A percentile compares a stretch with the other conserved stretches of the same genome.
Conservation (phyloP, 2,113 vertebrate genomes). For the Brachirus orientalis region DNA sequence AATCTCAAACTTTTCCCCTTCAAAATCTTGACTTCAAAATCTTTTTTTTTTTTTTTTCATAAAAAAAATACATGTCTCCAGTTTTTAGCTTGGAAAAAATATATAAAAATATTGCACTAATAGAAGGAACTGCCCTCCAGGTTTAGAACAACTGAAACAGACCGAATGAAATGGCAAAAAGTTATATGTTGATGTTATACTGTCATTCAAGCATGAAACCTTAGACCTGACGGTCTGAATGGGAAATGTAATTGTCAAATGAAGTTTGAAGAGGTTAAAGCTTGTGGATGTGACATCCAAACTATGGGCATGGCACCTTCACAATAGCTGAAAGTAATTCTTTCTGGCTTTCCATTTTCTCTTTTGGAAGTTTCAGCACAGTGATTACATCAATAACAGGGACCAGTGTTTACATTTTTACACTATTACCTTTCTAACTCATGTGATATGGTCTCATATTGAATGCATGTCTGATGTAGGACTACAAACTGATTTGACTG, state of each 20-base stretch:
- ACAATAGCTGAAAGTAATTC: conserved; percentile 33
- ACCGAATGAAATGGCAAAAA: not conserved
- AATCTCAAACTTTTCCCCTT: too few relatives aligned
- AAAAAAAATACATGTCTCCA: not conserved
- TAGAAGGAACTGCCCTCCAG: not conserved
- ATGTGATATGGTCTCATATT: too few relatives aligned
- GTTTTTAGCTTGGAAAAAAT: not conserved
- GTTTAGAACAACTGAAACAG: not conserved
- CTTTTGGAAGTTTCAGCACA: conserved; percentile 19
- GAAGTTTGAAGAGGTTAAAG: not conserved
- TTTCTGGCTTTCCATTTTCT: conserved; percentile 7
- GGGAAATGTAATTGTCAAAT: conserved; percentile 1
- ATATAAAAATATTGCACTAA: too few relatives aligned
- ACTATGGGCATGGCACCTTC: conserved; percentile 7
- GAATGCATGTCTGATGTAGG: too few relatives aligned
- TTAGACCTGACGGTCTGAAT: not conserved
- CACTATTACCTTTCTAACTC: not conserved
- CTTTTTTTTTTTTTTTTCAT: too few relatives aligned
- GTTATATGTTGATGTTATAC: too few relatives aligned
- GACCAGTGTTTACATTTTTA: conserved; percentile 33
- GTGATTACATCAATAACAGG: conserved; percentile 55
- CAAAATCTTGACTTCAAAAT: too few relatives aligned
- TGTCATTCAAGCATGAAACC: too few relatives aligned
- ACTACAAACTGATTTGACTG: too few relatives aligned
- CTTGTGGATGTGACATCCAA: conserved; percentile 21